These are phyloP conservation scores for Lepidonotus clava DNA, from an alignment of 2,888 invertebrate genomes.

Conservation along the genomic window DNA sequence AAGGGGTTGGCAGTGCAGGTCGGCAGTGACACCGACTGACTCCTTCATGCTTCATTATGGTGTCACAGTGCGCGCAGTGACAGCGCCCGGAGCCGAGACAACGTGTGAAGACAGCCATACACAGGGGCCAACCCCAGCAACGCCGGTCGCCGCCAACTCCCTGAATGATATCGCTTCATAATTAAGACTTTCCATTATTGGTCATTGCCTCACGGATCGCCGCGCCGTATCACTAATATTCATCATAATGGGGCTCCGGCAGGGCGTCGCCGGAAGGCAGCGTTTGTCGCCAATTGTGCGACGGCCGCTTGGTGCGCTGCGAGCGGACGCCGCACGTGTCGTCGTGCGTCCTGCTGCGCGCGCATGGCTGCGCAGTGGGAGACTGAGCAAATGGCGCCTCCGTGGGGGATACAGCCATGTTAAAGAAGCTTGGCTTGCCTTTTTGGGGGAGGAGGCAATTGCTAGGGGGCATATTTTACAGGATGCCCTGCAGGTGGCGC, in stretches of 20 bases:
- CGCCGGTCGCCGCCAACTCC: neutral
- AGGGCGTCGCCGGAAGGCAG: constrained; percentile 15
- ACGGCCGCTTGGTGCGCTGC: constrained; percentile 22
- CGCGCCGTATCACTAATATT: constrained; percentile 29
- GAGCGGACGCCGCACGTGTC: constrained; percentile 33
- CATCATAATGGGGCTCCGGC: constrained; percentile 12
- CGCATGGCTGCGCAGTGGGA: constrained; percentile 50
- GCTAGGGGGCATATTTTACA: neutral
- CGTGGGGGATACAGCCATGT: neutral
- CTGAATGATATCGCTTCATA: constrained; percentile 39
- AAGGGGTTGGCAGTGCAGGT: no score
- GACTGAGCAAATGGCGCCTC: constrained; percentile 37
- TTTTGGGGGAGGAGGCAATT: neutral
- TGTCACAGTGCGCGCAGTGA: neutral
- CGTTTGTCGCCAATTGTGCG: constrained; percentile 21
- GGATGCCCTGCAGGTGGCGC: constrained; percentile 18
- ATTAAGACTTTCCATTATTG: constrained; percentile 43
- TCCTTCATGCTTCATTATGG: constrained; percentile 42
- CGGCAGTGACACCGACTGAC: neutral
- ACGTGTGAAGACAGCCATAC: constrained; percentile 48
- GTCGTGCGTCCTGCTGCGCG: neutral
- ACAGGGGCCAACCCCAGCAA: neutral
- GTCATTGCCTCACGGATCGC: constrained; percentile 49
- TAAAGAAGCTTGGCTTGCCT: neutral
- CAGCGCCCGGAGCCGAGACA: neutral